Evolutionary conservation across 2,797 vertebrate species (phyloP), one percentile per base, ranked within the genome.

Genomic region (Parauchenoglanis ngamensis): DNA sequence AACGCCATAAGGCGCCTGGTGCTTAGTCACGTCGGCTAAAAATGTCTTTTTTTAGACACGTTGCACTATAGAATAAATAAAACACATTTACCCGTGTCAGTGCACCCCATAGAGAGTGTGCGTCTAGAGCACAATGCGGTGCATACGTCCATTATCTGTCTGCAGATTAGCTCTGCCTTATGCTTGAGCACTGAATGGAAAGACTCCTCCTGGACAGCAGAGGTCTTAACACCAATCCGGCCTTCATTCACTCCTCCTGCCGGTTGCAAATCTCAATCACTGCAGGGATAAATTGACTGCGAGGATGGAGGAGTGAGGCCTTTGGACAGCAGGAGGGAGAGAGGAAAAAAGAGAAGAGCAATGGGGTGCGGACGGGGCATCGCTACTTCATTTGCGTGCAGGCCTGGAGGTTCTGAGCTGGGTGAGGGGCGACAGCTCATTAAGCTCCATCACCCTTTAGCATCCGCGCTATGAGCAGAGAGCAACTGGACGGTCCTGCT

Each of bases 401-500:
- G 52, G 87, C 87, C 88, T 59, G 40, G 49, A 91, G 88, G 80
- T 87, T 80, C 52, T 59, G 75, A 75, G 56, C 79, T 40, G 85
- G 85, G 79, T 79, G 28, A 90, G 81, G 84, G 46, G 86, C 82
- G 86, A 90, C 88, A 90, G 88, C 88, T 91, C 91, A 90, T 92
- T 92, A 92, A 87, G 88, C 84, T 83, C 85, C 85, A 89, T 90
- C 85, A 80, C 86, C 89, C 84, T 89, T 89, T 85, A 85, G 87
- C 87, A 59, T 87, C 67, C 78, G 84, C 72, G 68, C 81, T 84
- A 85, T 81, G 86, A 88, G 52, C 17, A 85, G 72, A 88, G 73
- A 84, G 84, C 83, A 87, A 88, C 79, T 85, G 85, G 52, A 85
- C 72, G 57, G 83, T 83, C 79, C 65, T 44, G 63, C 81, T 68